A percentile compares a stretch with the other conserved stretches of the same genome.
These are phyloP conservation scores for Morpho deidamia DNA, from an alignment of 2,888 invertebrate species.

Conservation along the genomic window DNA sequence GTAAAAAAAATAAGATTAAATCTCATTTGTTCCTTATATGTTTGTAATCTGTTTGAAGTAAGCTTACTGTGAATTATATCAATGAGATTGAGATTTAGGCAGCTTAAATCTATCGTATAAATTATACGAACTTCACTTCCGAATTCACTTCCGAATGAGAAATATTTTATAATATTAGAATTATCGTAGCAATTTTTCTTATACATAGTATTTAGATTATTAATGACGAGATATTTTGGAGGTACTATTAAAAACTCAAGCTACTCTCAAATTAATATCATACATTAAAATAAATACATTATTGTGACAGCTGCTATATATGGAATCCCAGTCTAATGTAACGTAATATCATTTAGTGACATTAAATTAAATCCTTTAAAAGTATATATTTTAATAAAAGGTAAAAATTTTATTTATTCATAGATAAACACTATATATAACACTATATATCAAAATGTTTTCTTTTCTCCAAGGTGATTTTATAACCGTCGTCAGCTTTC, in stretches of 20 bases:
- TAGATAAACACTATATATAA: too few species aligned
- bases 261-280: constrained; percentile 1
- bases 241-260: constrained; percentile 5
- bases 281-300: constrained; percentile 18
- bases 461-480: constrained; percentile 43
- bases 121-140: too few species aligned
- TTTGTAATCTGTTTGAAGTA: too few species aligned
- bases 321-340: neutral
- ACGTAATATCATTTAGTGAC: neutral
- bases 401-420: too few species aligned
- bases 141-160: too few species aligned
- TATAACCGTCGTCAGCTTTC: constrained; percentile 58
- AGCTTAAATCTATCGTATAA: too few species aligned
- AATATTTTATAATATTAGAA: neutral
- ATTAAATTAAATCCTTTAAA: neutral
- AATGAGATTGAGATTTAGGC: too few species aligned
- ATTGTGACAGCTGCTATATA: constrained; percentile 11
- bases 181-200: neutral
- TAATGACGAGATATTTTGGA: neutral
- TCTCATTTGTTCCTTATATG: too few species aligned
- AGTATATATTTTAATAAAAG: too few species aligned
- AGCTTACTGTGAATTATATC: too few species aligned
- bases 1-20: too few species aligned
- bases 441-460: constrained; percentile 22
- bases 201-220: neutral